These are phyloP conservation scores for Pygoscelis antarcticus DNA, from an alignment of 2,113 vertebrate species.

Conservation along the genomic window DNA sequence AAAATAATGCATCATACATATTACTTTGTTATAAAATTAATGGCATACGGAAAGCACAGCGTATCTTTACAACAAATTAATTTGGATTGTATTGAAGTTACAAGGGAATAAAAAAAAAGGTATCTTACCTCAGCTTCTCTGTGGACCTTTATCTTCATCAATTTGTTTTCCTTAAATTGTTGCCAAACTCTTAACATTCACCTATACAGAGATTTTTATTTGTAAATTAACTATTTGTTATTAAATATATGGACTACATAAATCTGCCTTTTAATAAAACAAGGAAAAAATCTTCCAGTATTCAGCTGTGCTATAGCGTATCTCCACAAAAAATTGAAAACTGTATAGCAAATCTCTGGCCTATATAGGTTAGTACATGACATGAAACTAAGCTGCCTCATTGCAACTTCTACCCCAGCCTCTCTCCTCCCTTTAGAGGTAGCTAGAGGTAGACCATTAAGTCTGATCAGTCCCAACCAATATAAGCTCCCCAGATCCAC, in stretches of 20 bases:
- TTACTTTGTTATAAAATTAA: neutral
- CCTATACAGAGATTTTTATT: neutral
- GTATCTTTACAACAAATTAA: neutral
- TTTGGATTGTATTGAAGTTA: neutral
- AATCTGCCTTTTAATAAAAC: neutral
- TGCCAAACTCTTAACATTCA: neutral
- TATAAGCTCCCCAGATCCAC: neutral
- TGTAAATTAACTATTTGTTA: neutral
- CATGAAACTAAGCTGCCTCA: neutral
- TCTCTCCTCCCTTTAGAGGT: neutral
- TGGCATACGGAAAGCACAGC: neutral
- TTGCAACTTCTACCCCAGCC: neutral
- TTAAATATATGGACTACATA: neutral
- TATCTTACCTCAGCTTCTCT: neutral
- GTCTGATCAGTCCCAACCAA: neutral
- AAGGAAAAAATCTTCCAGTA: neutral
- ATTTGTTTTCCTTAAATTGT: neutral
- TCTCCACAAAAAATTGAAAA: neutral
- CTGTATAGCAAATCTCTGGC: neutral
- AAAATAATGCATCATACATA: neutral
- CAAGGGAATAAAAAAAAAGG: neutral
- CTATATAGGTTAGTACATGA: neutral
- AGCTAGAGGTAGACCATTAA: neutral
- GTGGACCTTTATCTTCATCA: neutral
- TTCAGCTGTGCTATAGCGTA: neutral